Evolutionary conservation across 2,113 vertebrate genomes (phyloP).

Genomic region (Heterotilapia buettikoferi): DNA sequence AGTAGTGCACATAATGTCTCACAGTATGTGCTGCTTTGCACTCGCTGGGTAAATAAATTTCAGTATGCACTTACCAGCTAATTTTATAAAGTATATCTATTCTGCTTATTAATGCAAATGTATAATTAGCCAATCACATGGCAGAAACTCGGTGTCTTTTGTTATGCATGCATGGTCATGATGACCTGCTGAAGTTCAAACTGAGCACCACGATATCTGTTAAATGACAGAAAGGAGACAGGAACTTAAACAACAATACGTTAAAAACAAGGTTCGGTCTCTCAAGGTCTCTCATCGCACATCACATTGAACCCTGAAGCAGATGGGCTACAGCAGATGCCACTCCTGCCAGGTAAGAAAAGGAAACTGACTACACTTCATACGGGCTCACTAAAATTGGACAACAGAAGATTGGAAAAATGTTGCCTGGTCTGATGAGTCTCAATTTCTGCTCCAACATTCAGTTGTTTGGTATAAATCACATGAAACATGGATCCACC

Average conservation of each 20-base stretch:
- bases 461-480: neutral
- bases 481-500: neutral
- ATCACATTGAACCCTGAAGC: neutral
- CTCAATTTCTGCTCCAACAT: neutral
- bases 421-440: neutral
- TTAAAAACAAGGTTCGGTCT: neutral
- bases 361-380: neutral
- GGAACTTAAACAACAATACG: neutral
- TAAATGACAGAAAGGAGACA: neutral
- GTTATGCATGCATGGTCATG: neutral
- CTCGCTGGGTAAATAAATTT: neutral
- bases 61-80: neutral
- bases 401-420: neutral
- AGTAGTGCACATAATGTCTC: neutral
- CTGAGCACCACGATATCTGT: neutral
- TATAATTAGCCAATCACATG: neutral
- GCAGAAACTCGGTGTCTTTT: neutral
- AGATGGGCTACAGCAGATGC: fast-evolving
- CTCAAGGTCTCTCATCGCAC: neutral
- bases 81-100: neutral
- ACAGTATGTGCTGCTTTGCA: neutral
- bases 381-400: neutral
- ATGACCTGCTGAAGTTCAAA: neutral
- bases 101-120: neutral
- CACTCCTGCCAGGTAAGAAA: neutral